Evolutionary conservation across 1,140 invertebrate genomes (phyloP), one percentile per base, ranked within the genome.

Genomic region (Drosophila pruinosa): DNA sequence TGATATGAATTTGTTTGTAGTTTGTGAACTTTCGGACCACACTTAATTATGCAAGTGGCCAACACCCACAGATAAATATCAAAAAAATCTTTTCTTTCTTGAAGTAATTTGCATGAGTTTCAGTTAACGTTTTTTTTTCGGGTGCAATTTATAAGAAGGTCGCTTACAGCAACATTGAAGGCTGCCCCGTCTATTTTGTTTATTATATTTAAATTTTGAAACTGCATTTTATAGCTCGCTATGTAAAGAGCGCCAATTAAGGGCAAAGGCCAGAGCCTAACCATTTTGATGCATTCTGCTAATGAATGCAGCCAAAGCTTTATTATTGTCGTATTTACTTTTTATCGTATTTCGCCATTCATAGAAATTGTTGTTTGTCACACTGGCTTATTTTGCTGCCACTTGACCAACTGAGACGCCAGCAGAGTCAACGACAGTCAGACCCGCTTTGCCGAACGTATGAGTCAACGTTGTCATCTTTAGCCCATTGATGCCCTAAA

Each of bases 331-430:
- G 8, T 50, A 17, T 47, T 5, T 56, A 56, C 2, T 38, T 71
- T 57, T 71, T 71, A 52, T 67, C 21, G 62, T 52, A 61, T 47
- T 67, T 72, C 62, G 47, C 69, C 70, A 31, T 53, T 47, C 53
- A 71, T 63, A 75, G 69, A 48, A 81, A 88, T 68, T 78, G 75
- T 88, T 86, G 82, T 86, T 85, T 85, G 81, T 85, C 81, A 86
- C 81, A 88, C 82, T 85, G 82, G 88, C 81, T 88, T 74, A 86
- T 75, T 86, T 85, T 75, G 65, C 62, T 67, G 52, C 69, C 77
- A 85, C 77, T 85, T 85, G 81, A 85, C 81, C 81, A 85, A 85
- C 77, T 86, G 48, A 63, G 38, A 56, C 58, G 43, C 38, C 39
- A 45, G 48, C 62, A 31, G 26, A 43, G 14, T 22, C 26, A 19